Conservation (phyloP, 2,888 invertebrate species). For the Tipula vernalis region DNA sequence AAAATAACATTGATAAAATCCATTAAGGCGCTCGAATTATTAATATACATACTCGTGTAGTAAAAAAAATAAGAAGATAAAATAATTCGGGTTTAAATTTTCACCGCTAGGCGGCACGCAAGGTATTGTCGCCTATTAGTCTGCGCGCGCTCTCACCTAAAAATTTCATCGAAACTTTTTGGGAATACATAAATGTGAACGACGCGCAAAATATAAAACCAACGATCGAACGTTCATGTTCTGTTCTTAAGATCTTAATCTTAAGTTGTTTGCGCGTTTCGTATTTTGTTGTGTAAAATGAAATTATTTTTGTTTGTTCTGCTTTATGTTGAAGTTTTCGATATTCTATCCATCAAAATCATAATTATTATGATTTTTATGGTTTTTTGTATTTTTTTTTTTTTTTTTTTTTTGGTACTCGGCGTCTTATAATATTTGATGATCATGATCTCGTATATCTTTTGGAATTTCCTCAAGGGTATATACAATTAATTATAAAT, state of each 20-base stretch:
- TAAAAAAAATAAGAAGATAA: background rate
- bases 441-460: background rate
- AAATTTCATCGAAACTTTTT: background rate
- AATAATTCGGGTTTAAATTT: background rate
- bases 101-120: background rate
- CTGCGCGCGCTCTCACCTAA: background rate
- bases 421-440: background rate
- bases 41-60: background rate
- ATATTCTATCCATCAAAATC: constrained; percentile 4
- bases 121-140: background rate
- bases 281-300: background rate
- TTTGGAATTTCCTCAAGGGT: background rate
- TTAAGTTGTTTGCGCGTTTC: background rate
- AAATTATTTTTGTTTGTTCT: background rate
- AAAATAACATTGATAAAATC: background rate
- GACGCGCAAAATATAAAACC: background rate
- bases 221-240: background rate
- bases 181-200: background rate
- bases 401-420: background rate
- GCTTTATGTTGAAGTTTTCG: background rate
- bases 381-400: too few relatives aligned
- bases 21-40: background rate
- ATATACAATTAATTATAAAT: background rate
- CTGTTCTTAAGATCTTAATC: background rate
- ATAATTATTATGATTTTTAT: background rate